Conservation (phyloP, 2,888 invertebrate genomes). For the Capitulum mitella region DNA sequence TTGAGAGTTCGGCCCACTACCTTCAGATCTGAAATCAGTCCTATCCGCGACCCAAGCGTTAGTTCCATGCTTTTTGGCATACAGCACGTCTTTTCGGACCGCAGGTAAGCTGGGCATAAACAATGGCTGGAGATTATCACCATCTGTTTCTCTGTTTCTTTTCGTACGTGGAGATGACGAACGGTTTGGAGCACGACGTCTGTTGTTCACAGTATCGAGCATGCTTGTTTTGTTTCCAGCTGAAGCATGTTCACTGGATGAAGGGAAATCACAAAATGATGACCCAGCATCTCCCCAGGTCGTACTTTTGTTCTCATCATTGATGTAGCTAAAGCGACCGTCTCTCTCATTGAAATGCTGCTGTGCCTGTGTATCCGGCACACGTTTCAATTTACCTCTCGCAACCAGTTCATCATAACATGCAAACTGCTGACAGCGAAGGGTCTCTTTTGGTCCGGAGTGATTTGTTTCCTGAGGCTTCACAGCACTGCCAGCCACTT, state of each 20-base stretch:
- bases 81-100: background rate
- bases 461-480: slow-evolving; percentile 30
- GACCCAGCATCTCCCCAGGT: too few relatives aligned
- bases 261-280: too few relatives aligned
- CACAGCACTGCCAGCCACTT: slow-evolving; percentile 31
- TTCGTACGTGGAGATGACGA: too few relatives aligned
- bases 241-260: too few relatives aligned
- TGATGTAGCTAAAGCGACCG: background rate
- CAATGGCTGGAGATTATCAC: too few relatives aligned
- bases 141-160: too few relatives aligned
- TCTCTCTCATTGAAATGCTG: background rate
- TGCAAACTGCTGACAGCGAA: background rate
- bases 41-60: background rate
- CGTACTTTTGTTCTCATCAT: background rate
- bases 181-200: too few relatives aligned
- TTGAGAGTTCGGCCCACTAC: background rate
- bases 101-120: too few relatives aligned
- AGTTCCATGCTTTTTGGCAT: background rate
- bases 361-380: background rate
- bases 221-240: too few relatives aligned
- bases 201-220: too few relatives aligned
- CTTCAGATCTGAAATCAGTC: background rate
- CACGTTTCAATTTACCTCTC: background rate
- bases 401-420: background rate
- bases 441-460: slow-evolving; percentile 28